Evolutionary conservation across 2,888 invertebrate species (phyloP), one percentile per base, ranked within the genome.

Genomic region (Meteorus cinctellus): DNA sequence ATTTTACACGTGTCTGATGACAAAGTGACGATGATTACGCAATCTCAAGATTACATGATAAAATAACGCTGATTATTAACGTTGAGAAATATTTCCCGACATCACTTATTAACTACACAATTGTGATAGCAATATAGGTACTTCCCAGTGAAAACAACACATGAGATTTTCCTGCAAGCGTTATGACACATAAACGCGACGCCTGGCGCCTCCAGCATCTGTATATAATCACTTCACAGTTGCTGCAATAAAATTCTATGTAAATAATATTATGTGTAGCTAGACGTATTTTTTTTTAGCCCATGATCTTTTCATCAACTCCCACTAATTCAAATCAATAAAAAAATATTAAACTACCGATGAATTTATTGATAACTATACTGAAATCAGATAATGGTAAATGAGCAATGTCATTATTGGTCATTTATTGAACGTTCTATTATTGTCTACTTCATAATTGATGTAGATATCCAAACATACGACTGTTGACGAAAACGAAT

Each of bases 121-220:
- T 41, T 66, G 36, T n/a, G 16, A 67, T 36, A 67, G 59, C 51
- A 41, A 66, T 66, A 48, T 24, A 63, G 34, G 31, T 34, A 63
- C 34, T 63, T 31, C 34, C 63, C 31, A 31, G 34, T 63, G 31
- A 31, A 24, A 34, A 63, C n/a, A 63, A 63, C 63, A 16, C 63
- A 31, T 16, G 31, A 34, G 31, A 48, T 63, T 72, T 63, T 24
- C 48, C 63, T 72, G 63, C 48, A 36, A 45, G 16, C 41, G 51
- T 63, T 48, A 60, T 45, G 12, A 67, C 68, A 72, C 71, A 16
- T 55, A 29, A 63, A 76, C 65, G 51, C 65, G 71, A 41, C 71
- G 71, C 59, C 59, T 74, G 72, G 75, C 78, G 75, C 72, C 77
- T 78, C 27, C 55, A 74, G 36, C 60, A 73, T 77, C 71, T 69